Percentiles rank a stretch among this genome's conserved stretches.
phyloP scores from a whole-genome alignment of 2,113 vertebrate species.

The Mus spicilegus region DNA sequence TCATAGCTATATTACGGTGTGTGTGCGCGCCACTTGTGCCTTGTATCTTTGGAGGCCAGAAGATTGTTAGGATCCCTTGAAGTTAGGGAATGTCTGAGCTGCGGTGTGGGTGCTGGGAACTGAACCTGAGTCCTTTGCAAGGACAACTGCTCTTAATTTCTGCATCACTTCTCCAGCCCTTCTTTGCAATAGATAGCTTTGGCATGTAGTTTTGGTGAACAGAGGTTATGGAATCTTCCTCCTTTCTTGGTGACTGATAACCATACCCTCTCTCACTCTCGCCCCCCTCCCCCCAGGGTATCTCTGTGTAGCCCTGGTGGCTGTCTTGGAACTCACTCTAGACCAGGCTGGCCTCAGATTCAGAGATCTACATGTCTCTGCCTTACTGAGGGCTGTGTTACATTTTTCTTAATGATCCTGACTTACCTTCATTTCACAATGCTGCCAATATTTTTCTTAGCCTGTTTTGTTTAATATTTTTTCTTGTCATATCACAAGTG shows the following conservation, averaged over 20 bases:
- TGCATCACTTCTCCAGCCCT: background rate
- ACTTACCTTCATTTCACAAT: background rate
- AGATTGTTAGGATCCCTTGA: background rate
- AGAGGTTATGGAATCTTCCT: background rate
- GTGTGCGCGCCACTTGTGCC: background rate
- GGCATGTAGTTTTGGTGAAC: background rate
- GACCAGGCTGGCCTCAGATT: background rate
- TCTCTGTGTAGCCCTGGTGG: background rate
- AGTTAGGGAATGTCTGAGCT: background rate
- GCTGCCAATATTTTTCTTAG: background rate
- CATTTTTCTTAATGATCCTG: background rate
- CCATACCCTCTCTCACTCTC: background rate
- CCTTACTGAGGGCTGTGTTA: background rate
- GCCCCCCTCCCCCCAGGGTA: background rate
- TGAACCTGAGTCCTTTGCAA: background rate
- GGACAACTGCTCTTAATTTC: background rate
- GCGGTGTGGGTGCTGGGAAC: background rate
- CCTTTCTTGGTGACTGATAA: background rate
- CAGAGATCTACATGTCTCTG: background rate
- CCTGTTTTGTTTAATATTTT: background rate
- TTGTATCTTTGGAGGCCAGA: background rate
- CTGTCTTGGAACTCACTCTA: background rate
- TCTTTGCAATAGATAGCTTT: background rate
- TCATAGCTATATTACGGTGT: background rate
- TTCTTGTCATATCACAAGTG: background rate